Evolutionary conservation across 2,113 vertebrate species (phyloP).

Genomic region (Agapornis roseicollis): DNA sequence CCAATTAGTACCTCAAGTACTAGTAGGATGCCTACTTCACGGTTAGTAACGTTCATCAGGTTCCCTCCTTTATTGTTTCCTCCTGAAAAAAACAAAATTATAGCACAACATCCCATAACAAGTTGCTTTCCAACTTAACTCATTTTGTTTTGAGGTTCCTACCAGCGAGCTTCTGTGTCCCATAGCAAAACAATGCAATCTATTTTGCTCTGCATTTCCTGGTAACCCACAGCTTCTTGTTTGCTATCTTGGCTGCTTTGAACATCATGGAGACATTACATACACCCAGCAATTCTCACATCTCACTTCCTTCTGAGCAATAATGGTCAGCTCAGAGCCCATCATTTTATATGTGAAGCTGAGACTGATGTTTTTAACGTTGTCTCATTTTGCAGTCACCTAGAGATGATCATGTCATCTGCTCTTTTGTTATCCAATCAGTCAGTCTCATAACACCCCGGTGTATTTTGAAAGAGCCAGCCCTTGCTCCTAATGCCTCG

Average conservation of each 20-base stretch:
- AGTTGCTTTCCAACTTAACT: not conserved
- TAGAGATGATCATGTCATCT: not conserved
- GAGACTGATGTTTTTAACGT: not conserved
- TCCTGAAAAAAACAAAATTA: not conserved
- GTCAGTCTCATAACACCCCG: not conserved
- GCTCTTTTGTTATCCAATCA: not conserved
- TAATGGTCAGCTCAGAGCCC: not conserved
- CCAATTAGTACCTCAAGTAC: not conserved
- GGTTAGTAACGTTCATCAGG: not conserved
- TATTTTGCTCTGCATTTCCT: not conserved
- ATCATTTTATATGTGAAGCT: fast-evolving
- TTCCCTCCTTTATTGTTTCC: not conserved
- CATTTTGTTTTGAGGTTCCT: not conserved
- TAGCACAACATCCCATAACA: not conserved
- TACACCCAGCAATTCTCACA: not conserved
- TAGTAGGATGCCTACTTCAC: not conserved
- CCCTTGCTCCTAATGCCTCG: not conserved
- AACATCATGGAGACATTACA: not conserved
- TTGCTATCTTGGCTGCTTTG: not conserved
- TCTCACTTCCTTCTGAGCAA: not conserved
- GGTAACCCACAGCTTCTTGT: not conserved
- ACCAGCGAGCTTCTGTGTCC: no score
- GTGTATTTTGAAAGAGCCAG: not conserved
- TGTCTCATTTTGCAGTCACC: not conserved
- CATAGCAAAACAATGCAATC: not conserved